phyloP scores from a whole-genome alignment of 2,888 invertebrate species.

The Meganola albula region DNA sequence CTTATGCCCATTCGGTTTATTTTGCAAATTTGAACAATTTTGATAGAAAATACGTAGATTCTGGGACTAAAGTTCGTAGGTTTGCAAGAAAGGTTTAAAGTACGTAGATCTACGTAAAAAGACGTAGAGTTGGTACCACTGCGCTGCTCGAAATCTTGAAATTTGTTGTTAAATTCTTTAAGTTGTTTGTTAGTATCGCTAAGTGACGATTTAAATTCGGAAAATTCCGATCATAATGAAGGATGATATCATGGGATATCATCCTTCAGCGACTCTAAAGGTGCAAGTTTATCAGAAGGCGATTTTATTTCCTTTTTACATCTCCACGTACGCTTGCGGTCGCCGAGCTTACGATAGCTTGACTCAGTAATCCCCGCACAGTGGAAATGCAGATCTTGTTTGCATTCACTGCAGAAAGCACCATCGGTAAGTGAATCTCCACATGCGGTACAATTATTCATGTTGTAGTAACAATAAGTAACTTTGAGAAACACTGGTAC shows the following conservation, averaged over 20 bases:
- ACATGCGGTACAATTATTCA: neutral
- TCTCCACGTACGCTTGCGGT: neutral
- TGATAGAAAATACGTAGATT: no score
- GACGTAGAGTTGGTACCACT: no score
- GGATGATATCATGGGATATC: no score
- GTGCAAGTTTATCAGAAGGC: neutral
- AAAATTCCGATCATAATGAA: neutral
- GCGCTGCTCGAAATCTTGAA: neutral
- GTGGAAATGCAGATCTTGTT: neutral
- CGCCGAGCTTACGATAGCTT: conserved; percentile 3
- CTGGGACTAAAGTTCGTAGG: no score
- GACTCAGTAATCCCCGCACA: conserved; percentile 3
- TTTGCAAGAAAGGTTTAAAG: no score
- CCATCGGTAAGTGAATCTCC: neutral
- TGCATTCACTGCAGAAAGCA: neutral
- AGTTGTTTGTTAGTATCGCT: neutral
- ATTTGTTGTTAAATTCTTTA: neutral
- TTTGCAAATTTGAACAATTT: no score
- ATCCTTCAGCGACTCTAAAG: neutral
- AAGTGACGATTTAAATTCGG: neutral
- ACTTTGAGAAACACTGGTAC: conserved; percentile 3
- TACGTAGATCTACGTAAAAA: no score
- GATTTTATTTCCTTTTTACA: neutral
- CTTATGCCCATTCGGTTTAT: conserved; percentile 1
- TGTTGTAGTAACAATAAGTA: neutral